Evolutionary conservation across 2,113 vertebrate genomes (phyloP), one percentile per base, ranked within the genome.

Genomic region (Sitta europaea): DNA sequence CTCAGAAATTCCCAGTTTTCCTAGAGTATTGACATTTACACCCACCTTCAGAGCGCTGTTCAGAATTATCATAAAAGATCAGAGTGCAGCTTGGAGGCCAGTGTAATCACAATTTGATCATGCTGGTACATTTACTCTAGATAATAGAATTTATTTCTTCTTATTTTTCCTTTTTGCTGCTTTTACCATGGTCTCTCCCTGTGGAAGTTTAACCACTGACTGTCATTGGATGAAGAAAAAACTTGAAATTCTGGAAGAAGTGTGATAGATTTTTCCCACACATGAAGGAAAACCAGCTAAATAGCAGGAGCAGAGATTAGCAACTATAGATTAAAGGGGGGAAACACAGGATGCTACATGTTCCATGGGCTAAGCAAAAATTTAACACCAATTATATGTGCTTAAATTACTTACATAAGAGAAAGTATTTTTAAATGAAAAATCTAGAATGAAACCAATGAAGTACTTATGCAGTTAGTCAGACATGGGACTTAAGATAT

Each of bases 111-210:
- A 89, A 85, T 82, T 91, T 89, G 42, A 72, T 36, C 45, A 21
- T 47, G 58, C 62, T 71, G 13, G 53, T 84, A 24, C 82, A 87
- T 95, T 95, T 95, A 95, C 81, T 92, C 70, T 89, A 82, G 73
- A 43, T 96, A 95, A 95, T 91, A 91, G 94, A 87, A 53, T 89
- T 84, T 67, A 62, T 53, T 62, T 84, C 61, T 89, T 71, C 70
- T 67, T 67, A 51, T 77, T 68, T 81, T 91, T 50, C 48, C 40
- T 86, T 87, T 71, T 53, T 67, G 24, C 55, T 89, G 80, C 45
- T 84, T 84, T 65, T 88, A 40, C 36, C 13, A 72, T 68, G 43
- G 11, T 95, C 53, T 94, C 43, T 67, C 68, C 59, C 59, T 67
- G 23, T 43, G 48, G 70, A 90, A 85, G 36, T 57, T 85, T 50